Base-by-base conservation (phyloP, 2,888 invertebrate genomes). In the Cantharis rufa region DNA sequence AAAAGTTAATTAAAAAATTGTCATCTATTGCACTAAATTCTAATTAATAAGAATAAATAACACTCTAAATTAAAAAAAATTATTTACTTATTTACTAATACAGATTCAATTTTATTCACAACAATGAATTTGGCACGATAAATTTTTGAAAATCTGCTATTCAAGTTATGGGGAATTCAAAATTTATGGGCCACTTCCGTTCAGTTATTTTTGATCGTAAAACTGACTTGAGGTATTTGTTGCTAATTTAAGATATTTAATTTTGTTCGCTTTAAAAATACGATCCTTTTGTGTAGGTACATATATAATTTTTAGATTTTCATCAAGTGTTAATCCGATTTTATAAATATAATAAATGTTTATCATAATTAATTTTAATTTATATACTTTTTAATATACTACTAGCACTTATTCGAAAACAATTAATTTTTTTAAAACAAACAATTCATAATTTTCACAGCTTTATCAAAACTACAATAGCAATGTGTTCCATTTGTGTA, bases 391-490 rank as follows among this genome's bases (percentile, higher is more conserved):
- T 61, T 48, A 48, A 48, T 48, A 48, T 48, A n/a, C n/a, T 48
- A 48, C n/a, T 48, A 48, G 48, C 48, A 48, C 48, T 48, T 48
- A 48, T 48, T 48, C 48, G n/a, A 48, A 48, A 48, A 48, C 48
- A 48, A 48, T 48, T 48, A 48, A 48, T 48, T 48, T 48, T 48
- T 48, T 48, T 3, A 48, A 48, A 48, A 48, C 48, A 48, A 48
- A 48, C 48, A 48, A 48, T 48, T 48, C n/a, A 13, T 48, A n/a
- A 48, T 48, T 74, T 77, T 77, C 77, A 77, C 77, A 77, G 77
- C 77, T 77, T 66, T 77, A 77, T 73, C 77, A 71, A 77, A 77
- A 77, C 77, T 77, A 77, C 72, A 32, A 61, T 70, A 77, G 77
- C 77, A 68, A 76, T 64, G 77, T 77, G 74, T 77, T 66, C 71